Percentiles rank a stretch among this genome's conserved stretches.
phyloP scores from a whole-genome alignment of 35 echinoderm and acorn worm genomes.

The Ophiothrix spiculata region DNA sequence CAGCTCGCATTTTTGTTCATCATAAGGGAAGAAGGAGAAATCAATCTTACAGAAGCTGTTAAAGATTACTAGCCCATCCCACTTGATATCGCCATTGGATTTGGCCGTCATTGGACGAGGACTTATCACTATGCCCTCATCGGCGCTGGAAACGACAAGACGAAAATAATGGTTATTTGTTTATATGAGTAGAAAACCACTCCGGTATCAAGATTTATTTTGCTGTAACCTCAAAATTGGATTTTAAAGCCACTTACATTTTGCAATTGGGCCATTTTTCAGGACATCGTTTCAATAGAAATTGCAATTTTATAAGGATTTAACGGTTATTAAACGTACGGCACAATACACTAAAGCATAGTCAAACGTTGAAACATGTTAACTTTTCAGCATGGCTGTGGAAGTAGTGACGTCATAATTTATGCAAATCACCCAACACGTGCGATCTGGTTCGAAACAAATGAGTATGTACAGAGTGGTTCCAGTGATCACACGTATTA shows the following conservation, averaged over 20 bases:
- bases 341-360: too few relatives aligned
- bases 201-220: background rate
- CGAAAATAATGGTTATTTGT: background rate
- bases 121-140: constrained; percentile 31
- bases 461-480: too few relatives aligned
- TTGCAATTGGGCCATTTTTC: background rate
- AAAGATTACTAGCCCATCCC: constrained; percentile 35
- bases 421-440: too few relatives aligned
- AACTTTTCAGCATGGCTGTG: too few relatives aligned
- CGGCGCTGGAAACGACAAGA: constrained; percentile 9
- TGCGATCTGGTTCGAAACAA: too few relatives aligned
- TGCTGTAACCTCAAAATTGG: background rate
- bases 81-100: constrained; percentile 11
- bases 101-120: constrained; percentile 6
- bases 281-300: too few relatives aligned
- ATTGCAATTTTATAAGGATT: too few relatives aligned
- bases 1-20: constrained; percentile 56
- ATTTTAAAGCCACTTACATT: background rate
- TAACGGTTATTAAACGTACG: too few relatives aligned
- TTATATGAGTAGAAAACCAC: background rate
- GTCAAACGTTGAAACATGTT: too few relatives aligned
- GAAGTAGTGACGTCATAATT: too few relatives aligned
- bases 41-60: constrained; percentile 62
- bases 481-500: too few relatives aligned
- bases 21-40: constrained; percentile 63